A percentile compares a stretch with the other conserved stretches of the same genome.
Conservation (phyloP, 1,140 invertebrate species). For the Popillia japonica region DNA sequence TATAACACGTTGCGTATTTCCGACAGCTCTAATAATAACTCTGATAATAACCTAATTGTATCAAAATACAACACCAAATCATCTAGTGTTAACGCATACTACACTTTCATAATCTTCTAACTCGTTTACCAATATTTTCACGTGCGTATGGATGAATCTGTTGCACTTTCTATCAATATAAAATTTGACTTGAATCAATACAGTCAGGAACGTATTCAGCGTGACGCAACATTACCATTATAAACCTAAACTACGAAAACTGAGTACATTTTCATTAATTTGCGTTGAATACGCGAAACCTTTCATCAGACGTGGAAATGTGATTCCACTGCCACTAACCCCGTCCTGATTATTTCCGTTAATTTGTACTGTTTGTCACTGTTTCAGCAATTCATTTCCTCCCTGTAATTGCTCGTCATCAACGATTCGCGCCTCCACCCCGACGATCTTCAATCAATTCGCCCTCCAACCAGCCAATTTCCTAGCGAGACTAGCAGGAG, state of each 20-base stretch:
- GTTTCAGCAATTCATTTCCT: slow-evolving; percentile 38
- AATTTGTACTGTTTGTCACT: slow-evolving; percentile 39
- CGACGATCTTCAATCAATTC: slow-evolving; percentile 15
- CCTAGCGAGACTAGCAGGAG: slow-evolving; percentile 9
- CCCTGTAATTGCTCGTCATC: slow-evolving; percentile 31
- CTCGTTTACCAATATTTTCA: no score
- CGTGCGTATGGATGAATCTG: no score
- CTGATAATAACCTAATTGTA: no score
- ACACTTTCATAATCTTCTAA: no score
- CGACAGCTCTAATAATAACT: no score
- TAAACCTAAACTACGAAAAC: neutral
- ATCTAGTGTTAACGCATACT: no score
- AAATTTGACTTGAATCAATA: neutral
- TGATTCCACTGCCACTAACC: neutral
- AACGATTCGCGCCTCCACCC: slow-evolving; percentile 25
- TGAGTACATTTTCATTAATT: neutral
- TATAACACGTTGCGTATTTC: no score
- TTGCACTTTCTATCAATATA: neutral
- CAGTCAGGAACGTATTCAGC: neutral
- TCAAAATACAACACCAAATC: no score
- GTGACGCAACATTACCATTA: neutral
- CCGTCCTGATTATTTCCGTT: slow-evolving; percentile 36
- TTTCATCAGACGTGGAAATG: neutral
- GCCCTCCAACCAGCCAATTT: slow-evolving; percentile 22
- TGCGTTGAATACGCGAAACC: neutral